Evolutionary conservation across 2,797 vertebrate species (phyloP), one percentile per base, ranked within the genome.

Genomic region (Nannoperca australis): DNA sequence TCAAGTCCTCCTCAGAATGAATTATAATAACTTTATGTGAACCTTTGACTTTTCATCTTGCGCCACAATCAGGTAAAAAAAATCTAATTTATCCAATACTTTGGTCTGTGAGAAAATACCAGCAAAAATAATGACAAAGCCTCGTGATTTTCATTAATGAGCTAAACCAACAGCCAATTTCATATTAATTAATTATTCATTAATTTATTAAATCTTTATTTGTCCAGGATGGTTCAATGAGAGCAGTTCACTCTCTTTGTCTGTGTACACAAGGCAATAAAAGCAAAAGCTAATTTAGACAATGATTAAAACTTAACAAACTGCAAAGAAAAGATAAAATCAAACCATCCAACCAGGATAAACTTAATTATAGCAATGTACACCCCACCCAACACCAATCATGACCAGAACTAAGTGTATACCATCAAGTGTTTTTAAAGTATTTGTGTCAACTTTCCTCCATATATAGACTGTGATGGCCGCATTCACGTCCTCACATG

Each of bases 91-190:
- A 14, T 62, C 12, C 17, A 40, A 24, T 18, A 10, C 11, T 44
- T 53, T 44, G 3, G 27, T 45, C 53, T 45, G 20, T 18, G n/a
- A 10, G 34, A 42, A 58, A 34, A 53, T 24, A 44, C 9, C 20
- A 51, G 8, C 5, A 32, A 38, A 53, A 70, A 40, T 18, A 70
- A 55, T 49, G 22, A 49, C 22, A 20, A 13, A 27, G 27, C 7
- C 58, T 69, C 30, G 24, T 58, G 2, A 51, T 64, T 20, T 71
- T 59, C 36, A 50, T 45, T 13, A 47, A 47, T 40, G 13, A 61
- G 18, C 30, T 30, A n/a, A 73, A 54, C 32, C 32, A 60, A 61
- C 14, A 55, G 32, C 22, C 18, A 7, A 32, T 55, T 54, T 55
- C 30, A 24, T 17, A n/a, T 14, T 38, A 27, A 24, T 60, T 4